Base-by-base conservation (phyloP, 2,113 vertebrate species). In the Tringa solitaria region DNA sequence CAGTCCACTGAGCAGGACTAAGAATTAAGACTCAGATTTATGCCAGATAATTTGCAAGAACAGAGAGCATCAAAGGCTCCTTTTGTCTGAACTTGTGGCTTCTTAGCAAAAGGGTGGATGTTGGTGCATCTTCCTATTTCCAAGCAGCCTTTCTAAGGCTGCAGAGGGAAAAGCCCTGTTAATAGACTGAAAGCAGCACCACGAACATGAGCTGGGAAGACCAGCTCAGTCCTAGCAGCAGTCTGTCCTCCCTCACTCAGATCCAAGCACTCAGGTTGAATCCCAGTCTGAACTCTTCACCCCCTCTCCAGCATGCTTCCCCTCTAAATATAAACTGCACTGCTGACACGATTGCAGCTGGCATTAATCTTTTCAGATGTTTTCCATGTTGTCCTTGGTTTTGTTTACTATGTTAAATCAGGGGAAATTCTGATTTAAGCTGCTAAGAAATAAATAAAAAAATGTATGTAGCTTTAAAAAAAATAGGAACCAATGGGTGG, bases 261-360 rank as follows among this genome's bases (percentile, higher is more conserved):
- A 93, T 69, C 56, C 93, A 88, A 78, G 72, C 76, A 77, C 75
- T 70, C 72, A 76, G 57, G 92, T 70, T 84, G 85, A 92, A 95
- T 97, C 88, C 89, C 88, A 46, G 51, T n/a, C 68, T 88, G 95
- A 97, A 97, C 97, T 97, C 94, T 97, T 97, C 97, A 97, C 96
- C 96, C 95, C 92, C 64, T 90, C 76, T 78, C 53, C 82, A 94
- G 94, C 95, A 96, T 22, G 83, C 96, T 93, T 96, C 32, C 48
- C 91, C 72, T 95, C 96, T 97, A 97, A 96, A 97, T 96, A 96
- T 95, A 95, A 96, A 97, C 89, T 93, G 79, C 65, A 28, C 92
- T 95, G 91, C 96, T 96, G 94, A 91, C 57, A 89, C 91, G 96
- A 88, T 35, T 93, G 87, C 96, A 96, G 90, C 94, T 93, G 94